Evolutionary conservation across 1,140 invertebrate genomes (phyloP), one percentile per base, ranked within the genome.

Genomic region (Drosophila virilis): DNA sequence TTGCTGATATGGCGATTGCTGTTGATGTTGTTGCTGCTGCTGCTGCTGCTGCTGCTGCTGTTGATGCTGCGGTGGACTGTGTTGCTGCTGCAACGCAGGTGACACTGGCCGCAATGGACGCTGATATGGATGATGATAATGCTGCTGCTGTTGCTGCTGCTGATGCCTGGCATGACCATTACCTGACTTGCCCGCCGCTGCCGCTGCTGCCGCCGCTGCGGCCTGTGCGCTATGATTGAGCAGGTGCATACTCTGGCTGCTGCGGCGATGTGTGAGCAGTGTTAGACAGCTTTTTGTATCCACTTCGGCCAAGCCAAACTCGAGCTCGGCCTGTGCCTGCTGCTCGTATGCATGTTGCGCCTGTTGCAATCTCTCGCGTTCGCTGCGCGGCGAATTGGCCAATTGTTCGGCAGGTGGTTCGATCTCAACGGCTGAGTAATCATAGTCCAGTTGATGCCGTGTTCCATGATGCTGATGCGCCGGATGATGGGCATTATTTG

Each of bases 311-410:
- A 89, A 12, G 0, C 84, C 84, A 15, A 89, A 89, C 9, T 88
- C 83, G 12, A 89, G 48, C 9, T 88, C 83, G 0, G 83, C 83
- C 51, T 88, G 83, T 0, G 83, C 69, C 55, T 88, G 83, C 50
- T 88, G 83, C 59, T 88, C 83, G 45, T 88, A 88, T 3, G 84
- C 77, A n/a, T 89, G 80, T 15, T 89, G 84, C 1, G 80, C 84
- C 74, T 89, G 84, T 28, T 89, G 84, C 70, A 84, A 8, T 6
- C 85, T 13, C 8, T 89, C 85, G 0, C 85, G 68, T 17, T 89
- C 85, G 48, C 78, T 88, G 3, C 84, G 77, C 43, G 84, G 84
- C n/a, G 84, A 89, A 13, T 89, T 89, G 32, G 84, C 84, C 69
- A 88, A 42, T 46, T 88, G 84, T 37, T 88, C 84, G 46, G 84